Percentiles rank a stretch among this genome's conserved stretches.
Conservation (phyloP, 1,140 invertebrate species). For the Formica selysi region DNA sequence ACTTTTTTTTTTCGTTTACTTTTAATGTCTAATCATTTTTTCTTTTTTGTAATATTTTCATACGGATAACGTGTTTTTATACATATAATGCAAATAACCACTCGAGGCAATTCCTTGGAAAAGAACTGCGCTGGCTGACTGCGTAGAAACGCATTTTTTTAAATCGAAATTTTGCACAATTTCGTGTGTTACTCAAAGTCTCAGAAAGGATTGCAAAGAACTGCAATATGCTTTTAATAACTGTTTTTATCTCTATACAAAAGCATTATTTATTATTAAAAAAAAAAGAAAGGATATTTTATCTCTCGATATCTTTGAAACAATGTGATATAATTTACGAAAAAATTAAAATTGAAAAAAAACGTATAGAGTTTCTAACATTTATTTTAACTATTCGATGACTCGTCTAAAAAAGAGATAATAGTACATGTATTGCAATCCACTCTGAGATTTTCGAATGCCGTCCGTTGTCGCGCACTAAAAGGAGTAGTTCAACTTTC, state of each 20-base stretch:
- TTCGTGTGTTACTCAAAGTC: constrained; percentile 31
- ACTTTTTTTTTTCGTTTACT: constrained; percentile 60
- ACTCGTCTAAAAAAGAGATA: neutral
- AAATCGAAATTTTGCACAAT: constrained; percentile 30
- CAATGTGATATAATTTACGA: neutral
- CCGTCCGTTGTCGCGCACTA: constrained; percentile 43
- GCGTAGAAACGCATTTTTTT: constrained; percentile 27
- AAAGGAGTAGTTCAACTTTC: constrained; percentile 14
- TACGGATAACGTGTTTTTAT: constrained; percentile 26
- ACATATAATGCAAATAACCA: constrained; percentile 49
- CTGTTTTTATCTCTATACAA: neutral
- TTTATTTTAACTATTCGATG: neutral
- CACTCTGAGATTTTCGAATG: constrained; percentile 35
- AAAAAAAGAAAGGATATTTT: neutral
- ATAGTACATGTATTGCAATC: constrained; percentile 12
- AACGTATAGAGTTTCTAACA: too few species aligned
- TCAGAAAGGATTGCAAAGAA: constrained; percentile 37
- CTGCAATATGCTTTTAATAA: neutral
- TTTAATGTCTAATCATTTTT: constrained; percentile 76
- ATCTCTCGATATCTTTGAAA: neutral
- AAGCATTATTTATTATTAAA: neutral
- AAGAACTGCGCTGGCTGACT: constrained; percentile 29
- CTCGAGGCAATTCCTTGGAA: constrained; percentile 30
- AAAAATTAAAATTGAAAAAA: too few species aligned
- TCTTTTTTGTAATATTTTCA: constrained; percentile 53